phyloP scores from a whole-genome alignment of 2,113 vertebrate species.

The crab-eating macaque (Macaca fascicularis) region DNA sequence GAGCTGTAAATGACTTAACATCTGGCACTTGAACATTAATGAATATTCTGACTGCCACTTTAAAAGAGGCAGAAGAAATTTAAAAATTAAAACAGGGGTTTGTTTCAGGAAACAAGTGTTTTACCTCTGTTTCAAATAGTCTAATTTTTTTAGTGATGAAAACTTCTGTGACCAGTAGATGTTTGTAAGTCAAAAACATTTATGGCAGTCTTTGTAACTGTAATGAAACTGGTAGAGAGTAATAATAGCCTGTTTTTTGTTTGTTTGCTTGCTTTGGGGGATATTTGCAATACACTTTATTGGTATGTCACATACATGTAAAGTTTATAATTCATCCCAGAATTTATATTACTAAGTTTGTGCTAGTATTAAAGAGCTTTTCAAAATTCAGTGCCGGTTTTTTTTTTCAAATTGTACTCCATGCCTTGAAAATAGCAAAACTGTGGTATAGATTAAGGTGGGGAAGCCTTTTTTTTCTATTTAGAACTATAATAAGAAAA shows the following conservation, averaged over 20 bases:
- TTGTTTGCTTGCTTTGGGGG: background rate
- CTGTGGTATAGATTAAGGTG: background rate
- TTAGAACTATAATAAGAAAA: background rate
- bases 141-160: conserved; percentile 39
- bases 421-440: conserved; percentile 14
- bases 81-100: background rate
- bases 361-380: background rate
- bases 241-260: background rate
- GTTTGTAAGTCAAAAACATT: conserved; percentile 38
- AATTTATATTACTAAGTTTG: background rate
- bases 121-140: background rate
- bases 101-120: background rate
- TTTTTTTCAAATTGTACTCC: background rate
- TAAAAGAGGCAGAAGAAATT: background rate
- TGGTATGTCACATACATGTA: background rate
- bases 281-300: background rate
- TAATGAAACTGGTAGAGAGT: background rate
- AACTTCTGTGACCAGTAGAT: conserved; percentile 9
- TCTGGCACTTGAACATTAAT: background rate
- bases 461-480: background rate
- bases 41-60: background rate
- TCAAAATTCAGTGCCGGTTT: background rate
- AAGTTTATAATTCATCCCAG: background rate
- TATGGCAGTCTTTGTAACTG: conserved; percentile 3
- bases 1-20: conserved; percentile 18